phyloP scores from a whole-genome alignment of 1,140 invertebrate species.

The Rhopalosiphum maidis region DNA sequence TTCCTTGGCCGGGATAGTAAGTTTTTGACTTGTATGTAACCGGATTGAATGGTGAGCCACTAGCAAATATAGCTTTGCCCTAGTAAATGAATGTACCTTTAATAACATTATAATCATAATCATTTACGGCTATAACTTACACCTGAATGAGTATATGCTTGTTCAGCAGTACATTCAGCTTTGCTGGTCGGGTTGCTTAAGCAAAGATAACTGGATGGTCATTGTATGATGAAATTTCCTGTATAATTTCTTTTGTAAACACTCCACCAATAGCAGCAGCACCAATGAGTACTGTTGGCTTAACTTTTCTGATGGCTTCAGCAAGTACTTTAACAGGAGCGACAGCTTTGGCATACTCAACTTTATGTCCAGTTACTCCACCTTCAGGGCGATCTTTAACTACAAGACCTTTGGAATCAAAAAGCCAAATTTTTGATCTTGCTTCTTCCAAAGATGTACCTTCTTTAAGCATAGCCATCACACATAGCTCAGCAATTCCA shows the following conservation, averaged over 20 bases:
- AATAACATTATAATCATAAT: not conserved
- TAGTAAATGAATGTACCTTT: constrained; percentile 62
- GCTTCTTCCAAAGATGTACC: constrained; percentile 78
- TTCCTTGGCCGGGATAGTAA: constrained; percentile 89
- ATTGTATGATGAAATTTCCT: constrained; percentile 81
- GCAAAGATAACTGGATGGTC: constrained; percentile 89
- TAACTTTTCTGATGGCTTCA: constrained; percentile 78
- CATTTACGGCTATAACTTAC: constrained; percentile 64
- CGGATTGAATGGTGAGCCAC: constrained; percentile 89
- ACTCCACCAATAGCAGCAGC: constrained; percentile 82
- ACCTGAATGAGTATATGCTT: constrained; percentile 85
- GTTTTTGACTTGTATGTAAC: constrained; percentile 80
- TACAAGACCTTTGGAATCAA: constrained; percentile 78
- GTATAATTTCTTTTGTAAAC: constrained; percentile 84
- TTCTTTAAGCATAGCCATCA: constrained; percentile 86
- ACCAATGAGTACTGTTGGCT: constrained; percentile 87
- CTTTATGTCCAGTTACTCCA: constrained; percentile 78
- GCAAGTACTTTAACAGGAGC: constrained; percentile 73
- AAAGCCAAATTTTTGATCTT: constrained; percentile 73
- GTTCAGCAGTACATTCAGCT: constrained; percentile 96
- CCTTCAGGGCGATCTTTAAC: constrained; percentile 78
- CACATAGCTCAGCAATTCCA: constrained; percentile 86
- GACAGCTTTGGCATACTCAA: constrained; percentile 76
- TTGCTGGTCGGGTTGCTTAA: constrained; percentile 96
- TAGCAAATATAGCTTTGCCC: constrained; percentile 88